phyloP scores from a whole-genome alignment of 2,113 vertebrate genomes.

The Melanocharis versteri region DNA sequence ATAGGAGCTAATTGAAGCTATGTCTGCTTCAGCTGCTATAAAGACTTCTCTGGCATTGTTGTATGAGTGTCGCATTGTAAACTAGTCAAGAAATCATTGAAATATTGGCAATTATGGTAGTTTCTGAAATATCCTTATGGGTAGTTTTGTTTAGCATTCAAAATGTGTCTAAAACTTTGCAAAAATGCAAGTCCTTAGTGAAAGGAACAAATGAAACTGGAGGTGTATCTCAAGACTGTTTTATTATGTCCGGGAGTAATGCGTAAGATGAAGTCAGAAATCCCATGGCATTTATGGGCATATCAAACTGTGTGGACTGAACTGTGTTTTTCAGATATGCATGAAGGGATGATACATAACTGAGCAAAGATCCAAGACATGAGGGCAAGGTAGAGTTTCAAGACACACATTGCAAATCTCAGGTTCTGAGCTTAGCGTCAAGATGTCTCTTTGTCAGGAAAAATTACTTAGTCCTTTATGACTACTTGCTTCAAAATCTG shows the following conservation, averaged over 20 bases:
- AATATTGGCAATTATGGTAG: background rate
- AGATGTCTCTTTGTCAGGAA: background rate
- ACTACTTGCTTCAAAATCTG: background rate
- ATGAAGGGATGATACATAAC: background rate
- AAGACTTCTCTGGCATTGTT: background rate
- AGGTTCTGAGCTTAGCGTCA: background rate
- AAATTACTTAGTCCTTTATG: background rate
- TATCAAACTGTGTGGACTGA: background rate
- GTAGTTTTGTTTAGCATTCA: background rate
- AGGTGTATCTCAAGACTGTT: background rate
- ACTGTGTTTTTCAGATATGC: background rate
- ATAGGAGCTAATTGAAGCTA: background rate
- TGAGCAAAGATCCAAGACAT: background rate
- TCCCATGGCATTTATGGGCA: background rate
- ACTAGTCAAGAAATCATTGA: background rate
- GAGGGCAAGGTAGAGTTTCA: background rate
- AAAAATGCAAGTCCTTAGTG: background rate
- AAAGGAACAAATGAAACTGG: background rate
- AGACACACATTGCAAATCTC: background rate
- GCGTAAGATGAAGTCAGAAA: background rate
- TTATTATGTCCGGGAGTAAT: background rate
- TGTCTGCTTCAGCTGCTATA: background rate
- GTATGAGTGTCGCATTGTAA: background rate
- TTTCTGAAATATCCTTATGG: background rate
- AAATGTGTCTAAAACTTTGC: background rate